Conservation (phyloP, 2,113 vertebrate species). For the Lates calcarifer region DNA sequence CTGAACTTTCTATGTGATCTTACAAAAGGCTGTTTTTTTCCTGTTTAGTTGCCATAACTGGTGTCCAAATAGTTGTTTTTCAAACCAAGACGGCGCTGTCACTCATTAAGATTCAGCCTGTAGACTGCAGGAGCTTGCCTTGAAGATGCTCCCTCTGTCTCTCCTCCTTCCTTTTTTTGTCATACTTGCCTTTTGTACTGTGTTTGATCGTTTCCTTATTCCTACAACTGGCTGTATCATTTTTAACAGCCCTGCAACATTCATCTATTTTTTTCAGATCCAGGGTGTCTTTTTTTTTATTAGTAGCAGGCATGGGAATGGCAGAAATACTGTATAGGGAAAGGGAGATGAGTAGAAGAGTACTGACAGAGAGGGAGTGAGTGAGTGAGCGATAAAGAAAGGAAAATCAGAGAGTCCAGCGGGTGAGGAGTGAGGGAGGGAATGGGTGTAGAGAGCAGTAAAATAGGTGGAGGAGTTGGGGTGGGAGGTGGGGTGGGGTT, state of each 20-base stretch:
- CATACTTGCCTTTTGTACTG: not conserved
- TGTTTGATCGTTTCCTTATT: conserved; percentile 1
- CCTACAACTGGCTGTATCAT: not conserved
- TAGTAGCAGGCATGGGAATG: not conserved
- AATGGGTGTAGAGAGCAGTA: conserved; percentile 46
- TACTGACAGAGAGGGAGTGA: conserved; percentile 18
- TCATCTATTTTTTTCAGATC: conserved; percentile 6
- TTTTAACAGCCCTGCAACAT: conserved; percentile 37
- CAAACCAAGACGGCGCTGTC: not conserved
- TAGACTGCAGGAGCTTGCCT: not conserved
- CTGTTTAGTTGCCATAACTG: not conserved
- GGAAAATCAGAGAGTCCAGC: conserved; percentile 56
- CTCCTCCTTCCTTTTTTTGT: not conserved
- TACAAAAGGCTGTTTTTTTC: not conserved
- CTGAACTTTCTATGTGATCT: not conserved
- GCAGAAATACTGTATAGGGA: not conserved
- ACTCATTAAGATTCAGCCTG: not conserved
- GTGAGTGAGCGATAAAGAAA: conserved; percentile 33
- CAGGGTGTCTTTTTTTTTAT: not conserved
- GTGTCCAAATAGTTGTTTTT: not conserved
- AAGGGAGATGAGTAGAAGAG: conserved; percentile 19
- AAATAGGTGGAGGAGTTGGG: conserved; percentile 54
- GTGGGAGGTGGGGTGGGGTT: conserved; percentile 43
- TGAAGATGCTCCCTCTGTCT: not conserved
- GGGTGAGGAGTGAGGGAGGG: conserved; percentile 44